phyloP scores from a whole-genome alignment of 2,797 vertebrate genomes.

The Eutrigla gurnardus region DNA sequence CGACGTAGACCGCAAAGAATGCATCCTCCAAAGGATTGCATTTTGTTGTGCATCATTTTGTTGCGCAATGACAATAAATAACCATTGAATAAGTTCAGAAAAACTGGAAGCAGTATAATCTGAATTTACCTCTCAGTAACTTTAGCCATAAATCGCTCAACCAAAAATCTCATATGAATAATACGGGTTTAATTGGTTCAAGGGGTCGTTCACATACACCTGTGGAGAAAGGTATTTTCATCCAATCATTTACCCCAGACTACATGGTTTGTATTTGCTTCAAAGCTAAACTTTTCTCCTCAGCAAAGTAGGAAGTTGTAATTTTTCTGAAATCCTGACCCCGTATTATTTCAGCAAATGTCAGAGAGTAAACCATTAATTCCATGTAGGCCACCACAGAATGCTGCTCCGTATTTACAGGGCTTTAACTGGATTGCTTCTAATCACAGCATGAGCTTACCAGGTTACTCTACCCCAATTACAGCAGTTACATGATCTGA shows the following conservation, averaged over 20 bases:
- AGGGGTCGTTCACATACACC: neutral
- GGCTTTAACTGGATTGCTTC: constrained; percentile 17
- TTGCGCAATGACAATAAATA: too few relatives aligned
- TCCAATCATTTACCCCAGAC: neutral
- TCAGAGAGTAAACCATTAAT: constrained; percentile 6
- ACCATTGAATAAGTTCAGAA: neutral
- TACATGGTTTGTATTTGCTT: neutral
- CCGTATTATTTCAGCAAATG: neutral
- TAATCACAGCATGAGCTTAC: constrained; percentile 14
- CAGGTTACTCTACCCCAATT: constrained; percentile 15
- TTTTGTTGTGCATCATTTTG: too few relatives aligned
- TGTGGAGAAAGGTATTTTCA: neutral
- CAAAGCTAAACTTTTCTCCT: neutral
- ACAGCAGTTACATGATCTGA: constrained; percentile 12
- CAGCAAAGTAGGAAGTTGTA: neutral
- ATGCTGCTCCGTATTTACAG: neutral
- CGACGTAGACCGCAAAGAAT: too few relatives aligned
- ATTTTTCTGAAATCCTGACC: constrained; percentile 9
- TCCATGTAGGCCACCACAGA: neutral
- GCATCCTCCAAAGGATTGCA: too few relatives aligned
- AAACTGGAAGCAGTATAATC: neutral
- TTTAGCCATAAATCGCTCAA: neutral
- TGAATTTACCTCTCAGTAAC: rapidly evolving
- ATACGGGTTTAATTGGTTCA: too few relatives aligned
- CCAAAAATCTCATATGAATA: neutral